Base-by-base conservation (phyloP, 1,140 invertebrate genomes). In the Drosophila kohkoa region DNA sequence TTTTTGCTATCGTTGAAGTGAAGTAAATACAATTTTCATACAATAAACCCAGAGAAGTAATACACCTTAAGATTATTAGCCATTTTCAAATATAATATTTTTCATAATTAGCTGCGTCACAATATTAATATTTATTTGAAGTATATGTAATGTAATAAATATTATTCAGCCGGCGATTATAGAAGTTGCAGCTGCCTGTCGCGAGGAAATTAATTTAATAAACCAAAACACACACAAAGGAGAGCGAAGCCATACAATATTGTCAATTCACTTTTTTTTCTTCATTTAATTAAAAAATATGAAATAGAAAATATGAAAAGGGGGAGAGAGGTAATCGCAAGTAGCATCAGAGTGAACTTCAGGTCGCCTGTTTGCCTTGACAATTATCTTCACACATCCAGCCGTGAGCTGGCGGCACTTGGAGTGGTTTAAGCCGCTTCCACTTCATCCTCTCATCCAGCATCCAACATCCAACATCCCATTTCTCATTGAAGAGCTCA, bases 361-460 rank as follows among this genome's bases (percentile, higher is more conserved):
- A 60, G 63, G 58, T 73, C 58, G 57, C 16, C 54, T 48, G 60
- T 45, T 57, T 62, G 68, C 73, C 76, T 80, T 88, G 82, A 87
- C 82, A 88, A 87, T 87, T 88, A 88, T 87, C 76, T 68, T 87
- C 75, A 75, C 79, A 86, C 79, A 81, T 82, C 65, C 75, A 38
- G n/a, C 48, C 41, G 41, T 38, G 35, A 38, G 79, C 49, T 48
- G 68, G 16, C 38, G 79, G 46, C 55, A 64, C 6, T 54, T 57
- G 55, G 35, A 75, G 77, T 20, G 73, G 43, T 15, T 70, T 87
- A 87, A 87, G 66, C 83, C 59, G 83, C 77, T 77, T 70, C 49
- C 79, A 79, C 60, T 70, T 75, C 68, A 74, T 55, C n/a, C 35
- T 20, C 20, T 20, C 20, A 20, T 20, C 20, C 2, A 20, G 0